Evolutionary conservation across 2,113 vertebrate species (phyloP).

Genomic region (Oxyruncus cristatus): DNA sequence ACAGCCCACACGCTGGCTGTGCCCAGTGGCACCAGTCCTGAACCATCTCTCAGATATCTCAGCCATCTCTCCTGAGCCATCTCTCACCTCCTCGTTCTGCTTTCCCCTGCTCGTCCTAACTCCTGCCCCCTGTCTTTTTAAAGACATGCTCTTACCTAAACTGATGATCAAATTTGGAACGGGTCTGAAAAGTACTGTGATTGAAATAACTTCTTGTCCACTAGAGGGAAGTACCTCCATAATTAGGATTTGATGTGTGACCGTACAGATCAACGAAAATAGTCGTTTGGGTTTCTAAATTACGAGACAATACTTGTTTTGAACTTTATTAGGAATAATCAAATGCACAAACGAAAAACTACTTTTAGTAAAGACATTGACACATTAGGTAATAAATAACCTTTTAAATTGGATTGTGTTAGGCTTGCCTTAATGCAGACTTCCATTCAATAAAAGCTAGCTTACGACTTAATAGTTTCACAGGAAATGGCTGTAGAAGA

Average conservation of each 20-base stretch:
- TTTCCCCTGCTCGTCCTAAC: neutral
- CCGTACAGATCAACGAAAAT: fast-evolving
- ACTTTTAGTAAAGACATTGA: neutral
- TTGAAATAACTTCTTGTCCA: neutral
- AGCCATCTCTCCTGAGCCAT: neutral
- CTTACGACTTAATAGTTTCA: slow-evolving; percentile 24
- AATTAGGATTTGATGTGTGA: neutral
- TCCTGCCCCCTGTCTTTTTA: neutral
- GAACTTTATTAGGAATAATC: neutral
- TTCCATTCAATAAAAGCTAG: slow-evolving; percentile 63
- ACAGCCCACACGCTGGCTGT: fast-evolving
- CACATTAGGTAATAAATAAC: neutral
- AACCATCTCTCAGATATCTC: neutral
- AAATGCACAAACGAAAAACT: neutral
- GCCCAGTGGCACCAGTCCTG: neutral
- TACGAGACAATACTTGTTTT: fast-evolving
- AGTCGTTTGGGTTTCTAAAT: neutral
- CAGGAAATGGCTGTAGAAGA: slow-evolving; percentile 55
- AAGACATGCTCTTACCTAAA: neutral
- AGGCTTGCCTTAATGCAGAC: slow-evolving; percentile 34
- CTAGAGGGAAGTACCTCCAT: slow-evolving; percentile 40
- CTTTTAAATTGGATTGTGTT: slow-evolving; percentile 35
- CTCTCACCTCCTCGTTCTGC: neutral
- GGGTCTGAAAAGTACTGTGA: neutral
- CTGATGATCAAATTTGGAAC: neutral